Base-by-base conservation (phyloP, 2,113 vertebrate species). In the Melanostigma gelatinosum region DNA sequence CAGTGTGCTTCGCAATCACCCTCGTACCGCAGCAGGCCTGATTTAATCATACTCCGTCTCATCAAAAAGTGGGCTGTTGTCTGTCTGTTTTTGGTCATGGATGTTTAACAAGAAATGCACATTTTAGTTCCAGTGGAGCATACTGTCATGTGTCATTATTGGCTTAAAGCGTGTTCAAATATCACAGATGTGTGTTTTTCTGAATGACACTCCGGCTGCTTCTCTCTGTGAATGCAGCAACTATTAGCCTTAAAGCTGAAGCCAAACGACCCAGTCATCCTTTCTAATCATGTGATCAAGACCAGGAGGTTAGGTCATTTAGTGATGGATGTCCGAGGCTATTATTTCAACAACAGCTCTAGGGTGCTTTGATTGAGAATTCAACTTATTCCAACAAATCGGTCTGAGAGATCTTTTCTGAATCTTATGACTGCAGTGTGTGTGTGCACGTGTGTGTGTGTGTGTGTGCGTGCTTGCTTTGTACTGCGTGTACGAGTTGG, bases 1-100 rank as follows among this genome's bases (percentile, higher is more conserved):
- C 70, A 42, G 27, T 60, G 76, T 80, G 86, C 67, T 77, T 85
- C 6, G 40, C 74, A 75, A 84, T 91, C 79, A 85, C 65, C 68
- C n/a, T 79, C 84, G 3, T 58, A 87, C 63, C 74, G 86, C 75
- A 58, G 77, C 54, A 81, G 77, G 67, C 44, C 63, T 67, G 69
- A 77, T 88, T 80, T 84, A 64, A 87, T 88, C 85, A 86, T 54
- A 74, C 55, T 40, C 42, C 55, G 68, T 34, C 52, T 75, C 57
- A 57, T 81, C 77, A 69, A 63, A 75, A 73, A 54, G 64, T 40
- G 27, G 52, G 46, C 50, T 68, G 34, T 54, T 68, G 77, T 64
- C 63, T 75, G 65, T 36, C 60, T 77, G 29, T 50, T 70, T 64
- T 66, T 61, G 34, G 20, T 67, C 52, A 32, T 16, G 18, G 27